A percentile compares a stretch with the other conserved stretches of the same genome.
Conservation (phyloP, 2,113 vertebrate genomes). For the Orycteropus afer region DNA sequence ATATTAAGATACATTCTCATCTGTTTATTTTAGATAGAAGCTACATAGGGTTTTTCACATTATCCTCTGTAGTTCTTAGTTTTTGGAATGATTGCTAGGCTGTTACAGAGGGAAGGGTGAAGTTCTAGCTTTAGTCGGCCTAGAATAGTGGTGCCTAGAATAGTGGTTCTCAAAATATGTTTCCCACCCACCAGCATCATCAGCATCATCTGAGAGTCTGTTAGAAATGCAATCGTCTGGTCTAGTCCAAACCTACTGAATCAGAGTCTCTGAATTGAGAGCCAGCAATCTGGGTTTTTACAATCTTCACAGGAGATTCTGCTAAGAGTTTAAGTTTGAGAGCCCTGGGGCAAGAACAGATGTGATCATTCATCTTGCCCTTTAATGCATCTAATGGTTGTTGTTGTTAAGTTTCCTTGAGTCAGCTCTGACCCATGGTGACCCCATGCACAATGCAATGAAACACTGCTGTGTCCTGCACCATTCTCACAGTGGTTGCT, state of each 20-base stretch:
- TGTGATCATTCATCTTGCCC: not conserved
- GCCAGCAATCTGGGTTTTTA: not conserved
- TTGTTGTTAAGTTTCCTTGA: too few species aligned
- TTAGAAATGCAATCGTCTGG: not conserved
- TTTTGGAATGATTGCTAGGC: not conserved
- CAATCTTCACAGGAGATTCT: not conserved
- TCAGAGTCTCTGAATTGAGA: not conserved
- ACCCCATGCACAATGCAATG: too few species aligned
- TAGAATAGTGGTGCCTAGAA: too few species aligned
- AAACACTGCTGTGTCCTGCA: too few species aligned
- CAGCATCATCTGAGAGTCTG: not conserved
- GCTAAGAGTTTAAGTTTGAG: not conserved
- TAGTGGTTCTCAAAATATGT: not conserved
- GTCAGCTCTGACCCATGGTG: too few species aligned
- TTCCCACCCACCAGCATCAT: fast-evolving
- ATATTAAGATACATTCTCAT: not conserved
- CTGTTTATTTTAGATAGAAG: not conserved
- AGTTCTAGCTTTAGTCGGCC: not conserved
- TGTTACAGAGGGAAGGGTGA: not conserved
- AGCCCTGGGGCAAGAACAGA: not conserved
- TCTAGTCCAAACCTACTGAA: too few species aligned
- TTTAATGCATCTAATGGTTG: not conserved
- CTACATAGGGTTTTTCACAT: not conserved
- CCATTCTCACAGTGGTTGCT: too few species aligned
- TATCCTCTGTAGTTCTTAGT: not conserved